Percentiles rank a stretch among this genome's conserved stretches.
Conservation (phyloP, 1,140 invertebrate genomes). For the Globodera ellingtonae region DNA sequence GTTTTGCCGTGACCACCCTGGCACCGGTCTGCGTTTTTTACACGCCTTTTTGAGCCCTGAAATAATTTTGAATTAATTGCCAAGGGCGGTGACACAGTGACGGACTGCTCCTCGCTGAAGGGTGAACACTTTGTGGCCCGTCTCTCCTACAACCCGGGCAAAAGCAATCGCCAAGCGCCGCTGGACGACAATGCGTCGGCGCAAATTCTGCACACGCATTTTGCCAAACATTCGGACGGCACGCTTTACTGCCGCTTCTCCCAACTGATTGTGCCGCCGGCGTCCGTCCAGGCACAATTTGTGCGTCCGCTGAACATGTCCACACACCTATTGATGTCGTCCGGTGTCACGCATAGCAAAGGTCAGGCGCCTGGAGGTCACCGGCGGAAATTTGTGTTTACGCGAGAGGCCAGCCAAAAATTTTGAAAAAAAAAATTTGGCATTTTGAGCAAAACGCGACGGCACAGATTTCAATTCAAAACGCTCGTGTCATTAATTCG, state of each 20-base stretch:
- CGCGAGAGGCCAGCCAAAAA: too few species aligned
- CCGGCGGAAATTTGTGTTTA: too few species aligned
- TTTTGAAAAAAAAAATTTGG: too few species aligned
- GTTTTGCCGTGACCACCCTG: too few species aligned
- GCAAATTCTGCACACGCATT: conserved; percentile 23
- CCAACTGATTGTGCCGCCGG: conserved; percentile 18
- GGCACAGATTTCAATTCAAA: too few species aligned
- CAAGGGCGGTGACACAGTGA: conserved; percentile 37
- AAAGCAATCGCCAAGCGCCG: conserved; percentile 33
- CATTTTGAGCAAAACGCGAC: too few species aligned
- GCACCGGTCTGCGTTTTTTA: too few species aligned
- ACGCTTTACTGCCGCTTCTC: conserved; percentile 32
- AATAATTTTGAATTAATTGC: too few species aligned
- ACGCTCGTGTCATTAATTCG: too few species aligned
- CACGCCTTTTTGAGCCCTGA: too few species aligned
- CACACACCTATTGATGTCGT: conserved; percentile 22
- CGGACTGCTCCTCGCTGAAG: conserved; percentile 35
- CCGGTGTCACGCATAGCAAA: conserved; percentile 24
- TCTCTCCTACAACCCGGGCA: conserved; percentile 39
- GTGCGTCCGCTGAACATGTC: conserved; percentile 28
- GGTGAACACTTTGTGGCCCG: conserved; percentile 13
- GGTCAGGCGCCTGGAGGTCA: not conserved
- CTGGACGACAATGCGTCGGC: not conserved
- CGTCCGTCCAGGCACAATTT: conserved; percentile 13
- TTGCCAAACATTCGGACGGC: conserved; percentile 16